phyloP scores from a whole-genome alignment of 1,140 invertebrate species.

The Rhizoglyphus robini region DNA sequence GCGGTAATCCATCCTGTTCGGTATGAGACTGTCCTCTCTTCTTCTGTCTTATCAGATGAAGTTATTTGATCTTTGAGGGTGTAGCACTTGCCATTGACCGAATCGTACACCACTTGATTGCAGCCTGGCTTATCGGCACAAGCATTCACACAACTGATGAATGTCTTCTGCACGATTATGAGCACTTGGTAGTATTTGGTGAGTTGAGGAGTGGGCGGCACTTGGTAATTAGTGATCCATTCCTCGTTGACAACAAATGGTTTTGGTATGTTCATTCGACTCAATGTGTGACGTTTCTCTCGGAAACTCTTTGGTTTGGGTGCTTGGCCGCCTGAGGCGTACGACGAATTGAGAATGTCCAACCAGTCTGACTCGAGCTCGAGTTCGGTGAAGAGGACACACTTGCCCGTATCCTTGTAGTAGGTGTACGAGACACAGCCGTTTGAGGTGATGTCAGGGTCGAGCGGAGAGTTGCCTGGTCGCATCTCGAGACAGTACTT shows the following conservation, averaged over 20 bases:
- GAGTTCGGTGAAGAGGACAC: background rate
- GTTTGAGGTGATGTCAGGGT: background rate
- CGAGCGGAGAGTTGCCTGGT: background rate
- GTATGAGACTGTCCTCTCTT: too few species aligned
- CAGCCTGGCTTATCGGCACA: background rate
- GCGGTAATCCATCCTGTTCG: too few species aligned
- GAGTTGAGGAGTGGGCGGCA: background rate
- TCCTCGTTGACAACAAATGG: background rate
- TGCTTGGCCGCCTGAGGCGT: too few species aligned
- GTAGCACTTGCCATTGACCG: background rate
- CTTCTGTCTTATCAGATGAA: too few species aligned
- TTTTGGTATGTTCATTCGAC: background rate
- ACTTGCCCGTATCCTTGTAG: background rate
- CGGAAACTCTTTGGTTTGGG: background rate
- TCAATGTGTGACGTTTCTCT: background rate
- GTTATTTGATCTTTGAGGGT: background rate
- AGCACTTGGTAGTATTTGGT: background rate
- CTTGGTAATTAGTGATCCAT: background rate
- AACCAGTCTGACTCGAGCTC: background rate
- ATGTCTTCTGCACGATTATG: background rate
- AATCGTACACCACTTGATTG: background rate
- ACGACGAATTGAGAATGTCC: background rate
- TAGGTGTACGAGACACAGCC: background rate
- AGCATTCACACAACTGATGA: background rate
- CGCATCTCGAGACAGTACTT: background rate